Conservation (phyloP, 2,113 vertebrate genomes). For the Syngnathus typhle region DNA sequence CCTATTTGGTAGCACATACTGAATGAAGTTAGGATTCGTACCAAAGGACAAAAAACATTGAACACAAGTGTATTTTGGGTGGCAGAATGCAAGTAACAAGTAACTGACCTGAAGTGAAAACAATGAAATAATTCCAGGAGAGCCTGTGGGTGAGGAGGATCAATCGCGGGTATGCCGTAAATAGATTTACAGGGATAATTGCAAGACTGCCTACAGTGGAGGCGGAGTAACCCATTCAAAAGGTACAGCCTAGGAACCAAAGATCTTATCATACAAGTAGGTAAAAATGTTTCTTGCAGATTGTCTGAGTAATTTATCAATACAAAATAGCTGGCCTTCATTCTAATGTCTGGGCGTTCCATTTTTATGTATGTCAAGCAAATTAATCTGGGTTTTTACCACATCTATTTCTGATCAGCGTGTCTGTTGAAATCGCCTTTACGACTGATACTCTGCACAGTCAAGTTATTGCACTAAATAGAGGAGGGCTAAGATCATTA, state of each 20-base stretch:
- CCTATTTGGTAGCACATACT: not conserved
- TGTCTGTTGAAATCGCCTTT: not conserved
- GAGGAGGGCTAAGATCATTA: not conserved
- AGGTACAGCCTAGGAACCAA: not conserved
- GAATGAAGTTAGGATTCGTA: not conserved
- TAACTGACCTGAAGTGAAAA: not conserved
- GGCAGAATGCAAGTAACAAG: not conserved
- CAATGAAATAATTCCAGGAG: not conserved
- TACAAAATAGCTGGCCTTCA: not conserved
- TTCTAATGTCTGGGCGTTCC: not conserved
- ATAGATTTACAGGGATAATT: not conserved
- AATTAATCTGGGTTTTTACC: not conserved
- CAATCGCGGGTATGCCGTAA: not conserved
- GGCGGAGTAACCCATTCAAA: not conserved
- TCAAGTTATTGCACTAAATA: not conserved
- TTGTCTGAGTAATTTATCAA: not conserved
- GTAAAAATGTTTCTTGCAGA: not conserved
- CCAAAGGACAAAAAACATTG: no score
- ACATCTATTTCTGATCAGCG: not conserved
- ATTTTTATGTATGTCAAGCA: no score
- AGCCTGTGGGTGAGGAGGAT: not conserved
- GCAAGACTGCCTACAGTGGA: not conserved
- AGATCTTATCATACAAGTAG: not conserved
- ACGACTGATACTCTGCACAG: no score
- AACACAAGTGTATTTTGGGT: no score